Evolutionary conservation across 2,113 vertebrate species (phyloP).

Genomic region (Meriones unguiculatus): DNA sequence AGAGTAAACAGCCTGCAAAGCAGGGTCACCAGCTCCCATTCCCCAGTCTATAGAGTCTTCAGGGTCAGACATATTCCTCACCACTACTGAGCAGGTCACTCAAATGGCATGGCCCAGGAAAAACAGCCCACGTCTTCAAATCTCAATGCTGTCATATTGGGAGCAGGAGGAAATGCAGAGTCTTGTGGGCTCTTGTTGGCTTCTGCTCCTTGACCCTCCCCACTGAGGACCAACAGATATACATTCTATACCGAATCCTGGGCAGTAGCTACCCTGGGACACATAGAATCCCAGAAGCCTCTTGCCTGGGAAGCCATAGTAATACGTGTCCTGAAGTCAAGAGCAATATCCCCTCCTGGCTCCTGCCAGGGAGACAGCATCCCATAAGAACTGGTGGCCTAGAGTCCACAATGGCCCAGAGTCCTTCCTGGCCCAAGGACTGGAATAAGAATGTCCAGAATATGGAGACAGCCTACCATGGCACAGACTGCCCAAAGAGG

Average conservation of each 20-base stretch:
- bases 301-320: background rate
- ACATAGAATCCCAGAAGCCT: background rate
- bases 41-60: background rate
- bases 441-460: background rate
- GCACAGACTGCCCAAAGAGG: background rate
- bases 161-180: background rate
- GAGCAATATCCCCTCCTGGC: background rate
- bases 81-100: background rate
- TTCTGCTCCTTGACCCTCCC: background rate
- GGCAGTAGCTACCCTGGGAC: background rate
- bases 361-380: background rate
- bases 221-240: background rate
- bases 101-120: background rate
- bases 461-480: background rate
- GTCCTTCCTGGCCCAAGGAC: background rate
- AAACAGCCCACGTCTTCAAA: background rate
- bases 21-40: background rate
- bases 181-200: background rate
- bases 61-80: background rate
- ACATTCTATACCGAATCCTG: background rate
- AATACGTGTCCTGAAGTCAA: background rate
- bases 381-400: background rate
- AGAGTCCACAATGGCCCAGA: fast-evolving
- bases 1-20: background rate
- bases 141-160: background rate